A percentile compares a stretch with the other conserved stretches of the same genome.
phyloP scores from a whole-genome alignment of 1,140 invertebrate genomes.

The Drosophila seguyi region DNA sequence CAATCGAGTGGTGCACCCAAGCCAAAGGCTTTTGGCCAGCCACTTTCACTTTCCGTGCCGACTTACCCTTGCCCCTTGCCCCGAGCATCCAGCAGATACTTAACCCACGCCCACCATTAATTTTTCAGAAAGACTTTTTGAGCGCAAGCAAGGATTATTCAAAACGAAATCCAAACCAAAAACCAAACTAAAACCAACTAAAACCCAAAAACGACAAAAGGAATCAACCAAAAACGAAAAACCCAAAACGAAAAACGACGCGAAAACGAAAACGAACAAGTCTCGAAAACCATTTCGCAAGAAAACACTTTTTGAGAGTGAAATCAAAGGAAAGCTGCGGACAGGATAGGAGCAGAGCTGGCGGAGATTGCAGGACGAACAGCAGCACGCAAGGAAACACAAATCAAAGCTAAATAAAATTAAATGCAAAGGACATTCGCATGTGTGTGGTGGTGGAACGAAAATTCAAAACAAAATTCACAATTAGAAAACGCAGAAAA shows the following conservation, averaged over 20 bases:
- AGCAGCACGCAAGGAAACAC: conserved; percentile 36
- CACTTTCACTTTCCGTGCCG: conserved; percentile 72
- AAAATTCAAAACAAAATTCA: conserved; percentile 85
- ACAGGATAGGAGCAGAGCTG: conserved; percentile 34
- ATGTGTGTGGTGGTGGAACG: conserved; percentile 85
- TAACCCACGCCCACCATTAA: conserved; percentile 47
- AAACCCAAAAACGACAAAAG: conserved; percentile 59
- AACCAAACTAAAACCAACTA: conserved; percentile 51
- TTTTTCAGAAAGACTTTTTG: conserved; percentile 83
- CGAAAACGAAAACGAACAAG: conserved; percentile 31
- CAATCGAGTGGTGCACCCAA: conserved; percentile 79
- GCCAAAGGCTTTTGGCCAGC: conserved; percentile 73
- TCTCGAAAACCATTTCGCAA: conserved; percentile 58
- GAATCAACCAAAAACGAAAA: conserved; percentile 38
- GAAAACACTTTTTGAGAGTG: conserved; percentile 65
- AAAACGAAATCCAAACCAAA: conserved; percentile 58
- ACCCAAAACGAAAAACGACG: conserved; percentile 36
- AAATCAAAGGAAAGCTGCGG: conserved; percentile 57
- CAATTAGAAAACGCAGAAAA: conserved; percentile 85
- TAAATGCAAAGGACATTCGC: conserved; percentile 85
- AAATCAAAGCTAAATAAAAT: conserved; percentile 80
- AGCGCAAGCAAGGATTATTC: conserved; percentile 83
- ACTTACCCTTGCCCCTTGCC: not conserved
- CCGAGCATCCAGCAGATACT: conserved; percentile 33
- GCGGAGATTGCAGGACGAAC: conserved; percentile 32